Base-by-base conservation (phyloP, 2,797 vertebrate genomes). In the Australoheros facetus region DNA sequence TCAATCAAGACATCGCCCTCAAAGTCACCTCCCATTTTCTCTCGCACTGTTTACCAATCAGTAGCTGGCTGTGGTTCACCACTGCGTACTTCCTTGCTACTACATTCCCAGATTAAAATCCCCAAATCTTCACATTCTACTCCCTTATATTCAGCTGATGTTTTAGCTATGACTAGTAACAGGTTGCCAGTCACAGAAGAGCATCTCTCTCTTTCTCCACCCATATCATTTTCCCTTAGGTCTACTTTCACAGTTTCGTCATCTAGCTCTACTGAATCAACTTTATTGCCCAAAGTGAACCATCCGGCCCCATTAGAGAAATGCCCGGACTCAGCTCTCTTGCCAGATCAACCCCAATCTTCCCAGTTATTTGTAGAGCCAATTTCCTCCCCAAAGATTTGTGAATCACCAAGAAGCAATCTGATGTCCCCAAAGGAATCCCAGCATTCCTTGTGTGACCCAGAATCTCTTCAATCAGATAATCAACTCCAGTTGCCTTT, bases 191-290 rank as follows among this genome's bases (percentile, higher is more conserved):
- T 76, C 53, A 73, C 71, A 57, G 59, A 80, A 37, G 76, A 78
- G 10, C 26, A 56, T 77, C 23, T 34, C 12, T 72, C 45, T 30
- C 53, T 55, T 26, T 81, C 81, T 82, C 73, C 82, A 53, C 76
- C 78, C 55, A 21, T 5, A n/a, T 26, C 73, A 23, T 42, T 48
- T 59, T 45, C 80, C n/a, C 79, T 92, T 10, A 82, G 89, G 70
- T 92, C 88, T 32, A 91, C 90, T 0, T 89, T 90, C 77, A 85
- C 77, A 11, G 21, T 92, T 58, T 91, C 83, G 16, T 83, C 87
- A 70, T 80, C 78, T 72, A 75, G 75, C 79, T 91, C 91, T 12
- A 37, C 71, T 21, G 71, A 88, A 26, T 75, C 71, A 19, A 14
- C 76, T 51, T 72, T 87, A 32, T 69, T 92, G 54, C 88, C 88